These are phyloP conservation scores for Peromyscus melanophrys DNA, from an alignment of 2,797 vertebrate genomes.

Conservation along the genomic window DNA sequence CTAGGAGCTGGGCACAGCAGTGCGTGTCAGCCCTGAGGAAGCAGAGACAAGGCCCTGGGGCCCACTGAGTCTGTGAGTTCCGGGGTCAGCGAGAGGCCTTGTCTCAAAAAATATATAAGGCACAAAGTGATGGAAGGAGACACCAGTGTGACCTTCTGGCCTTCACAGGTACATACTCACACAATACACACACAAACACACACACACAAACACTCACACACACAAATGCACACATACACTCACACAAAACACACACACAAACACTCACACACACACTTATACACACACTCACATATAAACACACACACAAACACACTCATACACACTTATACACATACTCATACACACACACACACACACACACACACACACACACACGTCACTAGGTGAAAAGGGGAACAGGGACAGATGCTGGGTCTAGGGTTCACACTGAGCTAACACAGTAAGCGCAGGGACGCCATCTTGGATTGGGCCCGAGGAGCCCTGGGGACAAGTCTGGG, in stretches of 20 bases:
- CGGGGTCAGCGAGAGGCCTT: background rate
- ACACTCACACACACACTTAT: background rate
- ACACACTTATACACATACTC: background rate
- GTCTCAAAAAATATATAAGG: background rate
- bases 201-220: background rate
- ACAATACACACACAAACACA: background rate
- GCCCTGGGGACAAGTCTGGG: background rate
- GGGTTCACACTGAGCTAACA: background rate
- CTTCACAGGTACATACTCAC: background rate
- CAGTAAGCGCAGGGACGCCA: background rate
- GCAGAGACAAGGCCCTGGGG: background rate
- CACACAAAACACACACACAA: fast-evolving
- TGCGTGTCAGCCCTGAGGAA: background rate
- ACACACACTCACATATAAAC: background rate
- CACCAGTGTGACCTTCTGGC: background rate
- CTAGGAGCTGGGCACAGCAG: too few relatives aligned
- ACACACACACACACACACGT: background rate
- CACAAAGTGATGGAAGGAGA: background rate
- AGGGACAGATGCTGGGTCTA: background rate
- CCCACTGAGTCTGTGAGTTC: background rate
- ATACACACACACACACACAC: fast-evolving
- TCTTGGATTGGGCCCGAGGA: background rate
- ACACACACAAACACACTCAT: background rate
- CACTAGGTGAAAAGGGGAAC: background rate
- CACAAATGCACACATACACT: background rate